Evolutionary conservation across 2,888 invertebrate species (phyloP).

Genomic region (Epiblema foenella): DNA sequence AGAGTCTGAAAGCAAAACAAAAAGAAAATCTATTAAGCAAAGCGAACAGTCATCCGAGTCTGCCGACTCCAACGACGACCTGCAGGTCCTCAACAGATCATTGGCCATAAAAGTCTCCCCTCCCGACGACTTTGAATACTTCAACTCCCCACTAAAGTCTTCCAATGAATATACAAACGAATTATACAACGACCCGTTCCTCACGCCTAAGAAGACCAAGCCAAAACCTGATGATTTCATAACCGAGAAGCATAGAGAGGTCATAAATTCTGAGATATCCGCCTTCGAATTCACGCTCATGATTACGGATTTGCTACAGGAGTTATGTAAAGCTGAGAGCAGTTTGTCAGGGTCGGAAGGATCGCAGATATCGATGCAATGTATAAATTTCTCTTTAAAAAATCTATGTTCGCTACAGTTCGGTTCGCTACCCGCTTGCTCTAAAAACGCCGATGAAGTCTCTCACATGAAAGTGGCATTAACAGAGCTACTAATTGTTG

Average conservation of each 20-base stretch:
- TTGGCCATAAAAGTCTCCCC: slow-evolving; percentile 82
- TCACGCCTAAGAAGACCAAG: slow-evolving; percentile 70
- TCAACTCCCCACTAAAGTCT: slow-evolving; percentile 76
- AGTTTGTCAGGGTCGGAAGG: slow-evolving; percentile 81
- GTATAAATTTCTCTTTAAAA: slow-evolving; percentile 85
- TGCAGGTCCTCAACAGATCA: slow-evolving; percentile 79
- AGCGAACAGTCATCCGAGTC: slow-evolving; percentile 75
- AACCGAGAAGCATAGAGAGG: slow-evolving; percentile 79
- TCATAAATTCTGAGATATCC: slow-evolving; percentile 81
- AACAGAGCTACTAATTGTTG: slow-evolving; percentile 84
- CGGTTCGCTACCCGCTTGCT: slow-evolving; percentile 72
- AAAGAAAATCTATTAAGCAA: slow-evolving; percentile 57
- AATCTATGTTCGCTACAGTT: slow-evolving; percentile 86
- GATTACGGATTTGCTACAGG: slow-evolving; percentile 83
- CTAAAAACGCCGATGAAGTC: slow-evolving; percentile 66
- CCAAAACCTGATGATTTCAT: slow-evolving; percentile 82
- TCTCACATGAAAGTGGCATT: slow-evolving; percentile 83
- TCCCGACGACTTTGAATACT: slow-evolving; percentile 87
- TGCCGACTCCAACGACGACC: slow-evolving; percentile 78
- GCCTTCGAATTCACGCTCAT: slow-evolving; percentile 84
- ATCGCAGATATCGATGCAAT: slow-evolving; percentile 84
- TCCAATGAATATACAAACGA: slow-evolving; percentile 70
- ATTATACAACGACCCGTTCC: slow-evolving; percentile 65
- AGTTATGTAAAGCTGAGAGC: slow-evolving; percentile 81
- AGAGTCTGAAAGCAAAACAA: slow-evolving; percentile 59